Percentiles rank a stretch among this genome's conserved stretches.
Conservation (phyloP, 37 sponge, comb jelly and placozoan species). For the Amphimedon queenslandica region DNA sequence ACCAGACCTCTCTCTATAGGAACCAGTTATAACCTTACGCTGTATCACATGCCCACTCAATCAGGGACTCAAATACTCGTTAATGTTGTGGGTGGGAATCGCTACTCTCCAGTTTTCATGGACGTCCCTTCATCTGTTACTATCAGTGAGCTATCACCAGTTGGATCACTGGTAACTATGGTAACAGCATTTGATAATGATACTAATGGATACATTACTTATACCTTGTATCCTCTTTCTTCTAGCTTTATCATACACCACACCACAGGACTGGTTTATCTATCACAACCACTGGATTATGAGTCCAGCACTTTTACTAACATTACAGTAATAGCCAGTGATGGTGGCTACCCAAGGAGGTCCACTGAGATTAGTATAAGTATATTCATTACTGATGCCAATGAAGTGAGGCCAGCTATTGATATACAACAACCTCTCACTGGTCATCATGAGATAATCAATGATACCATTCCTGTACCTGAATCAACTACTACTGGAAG, state of each 20-base stretch:
- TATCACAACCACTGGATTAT: conserved; percentile 8
- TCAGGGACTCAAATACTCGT: neutral
- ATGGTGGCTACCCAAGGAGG: conserved; percentile 32
- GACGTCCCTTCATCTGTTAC: neutral
- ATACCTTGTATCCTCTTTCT: conserved; percentile 4
- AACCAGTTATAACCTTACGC: no score
- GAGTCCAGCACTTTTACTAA: neutral
- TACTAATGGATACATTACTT: conserved; percentile 23
- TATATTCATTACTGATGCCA: conserved; percentile 41
- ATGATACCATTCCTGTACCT: conserved; percentile 2
- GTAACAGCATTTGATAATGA: conserved; percentile 56
- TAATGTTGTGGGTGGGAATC: neutral
- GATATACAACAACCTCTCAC: neutral
- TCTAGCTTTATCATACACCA: conserved; percentile 21
- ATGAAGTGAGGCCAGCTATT: conserved; percentile 52
- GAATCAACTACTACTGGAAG: conserved; percentile 31
- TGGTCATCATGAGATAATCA: no score
- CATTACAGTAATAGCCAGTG: conserved; percentile 19
- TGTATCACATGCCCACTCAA: no score
- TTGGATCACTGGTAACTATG: neutral
- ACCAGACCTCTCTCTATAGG: no score
- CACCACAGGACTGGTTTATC: conserved; percentile 18
- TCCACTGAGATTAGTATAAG: conserved; percentile 7
- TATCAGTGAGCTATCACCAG: neutral
- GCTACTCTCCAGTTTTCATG: neutral